phyloP scores from a whole-genome alignment of 2,113 vertebrate genomes.

The Sterna hirundo region DNA sequence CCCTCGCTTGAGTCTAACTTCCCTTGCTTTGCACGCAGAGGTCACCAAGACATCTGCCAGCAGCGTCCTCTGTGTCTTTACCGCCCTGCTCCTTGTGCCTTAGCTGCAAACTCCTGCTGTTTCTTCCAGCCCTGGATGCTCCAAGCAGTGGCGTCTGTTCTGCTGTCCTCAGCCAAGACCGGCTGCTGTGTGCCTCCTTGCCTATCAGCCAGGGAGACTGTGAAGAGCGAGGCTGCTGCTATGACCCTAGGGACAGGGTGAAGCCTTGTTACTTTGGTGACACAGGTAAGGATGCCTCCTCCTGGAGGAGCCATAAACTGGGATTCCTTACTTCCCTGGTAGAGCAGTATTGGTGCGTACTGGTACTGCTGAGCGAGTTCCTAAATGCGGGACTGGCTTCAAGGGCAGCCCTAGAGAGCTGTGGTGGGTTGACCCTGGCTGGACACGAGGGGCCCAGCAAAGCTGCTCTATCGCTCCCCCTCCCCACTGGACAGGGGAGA shows the following conservation, averaged over 20 bases:
- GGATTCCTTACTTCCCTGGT: background rate
- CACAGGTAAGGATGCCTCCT: slow-evolving; percentile 18
- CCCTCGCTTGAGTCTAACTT: background rate
- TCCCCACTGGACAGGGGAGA: background rate
- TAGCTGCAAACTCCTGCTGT: background rate
- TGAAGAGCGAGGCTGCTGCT: slow-evolving; percentile 59
- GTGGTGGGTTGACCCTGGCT: background rate
- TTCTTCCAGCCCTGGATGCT: slow-evolving; percentile 8
- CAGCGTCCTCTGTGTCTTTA: background rate
- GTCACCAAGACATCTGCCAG: background rate
- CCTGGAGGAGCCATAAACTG: background rate
- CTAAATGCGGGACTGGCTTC: background rate
- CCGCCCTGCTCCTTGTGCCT: background rate
- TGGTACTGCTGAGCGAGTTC: background rate
- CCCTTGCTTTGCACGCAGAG: background rate
- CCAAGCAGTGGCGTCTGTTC: slow-evolving; percentile 14
- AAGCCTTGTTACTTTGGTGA: slow-evolving; percentile 70
- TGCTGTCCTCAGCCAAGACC: background rate
- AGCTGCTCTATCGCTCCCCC: background rate
- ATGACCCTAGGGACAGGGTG: background rate
- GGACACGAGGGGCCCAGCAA: background rate
- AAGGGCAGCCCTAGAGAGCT: background rate
- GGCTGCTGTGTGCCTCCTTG: background rate
- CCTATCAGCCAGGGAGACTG: background rate
- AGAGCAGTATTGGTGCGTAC: background rate